Evolutionary conservation across 1,140 invertebrate genomes (phyloP), one percentile per base, ranked within the genome.

Genomic region (Aphidius gifuensis): DNA sequence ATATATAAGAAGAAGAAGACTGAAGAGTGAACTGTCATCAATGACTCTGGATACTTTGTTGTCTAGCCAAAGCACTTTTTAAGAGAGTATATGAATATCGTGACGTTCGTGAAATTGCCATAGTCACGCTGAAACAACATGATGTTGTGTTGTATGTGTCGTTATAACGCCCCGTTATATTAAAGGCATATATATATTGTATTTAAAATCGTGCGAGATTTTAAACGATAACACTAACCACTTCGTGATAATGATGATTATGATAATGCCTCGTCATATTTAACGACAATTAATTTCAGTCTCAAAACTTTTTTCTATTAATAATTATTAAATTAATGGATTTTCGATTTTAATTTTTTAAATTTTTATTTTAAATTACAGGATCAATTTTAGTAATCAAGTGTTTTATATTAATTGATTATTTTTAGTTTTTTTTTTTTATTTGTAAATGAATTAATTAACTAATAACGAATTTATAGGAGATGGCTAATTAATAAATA

Each of bases 151-250:
- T 5, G 6, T 44, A 11, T 44, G 43, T 8, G 9, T 38, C 51
- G 51, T 6, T 6, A 39, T 53, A 38, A 9, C 7, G 23, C 8
- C 32, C 51, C 51, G 51, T 53, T 53, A 11, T 38, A 40, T 8
- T 53, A 53, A 39, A 40, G 1, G 1, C 51, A 9, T 11, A 38
- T 53, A 53, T n/a, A 53, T 39, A 39, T 6, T 38, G 51, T 6
- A 39, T 23, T 9, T 23, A 9, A 53, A 53, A 53, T 42, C 51
- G 51, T 53, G 51, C 51, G 39, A 53, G 51, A 53, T 53, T 3
- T 53, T 9, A 9, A n/a, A 40, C 32, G 51, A 53, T 53, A 53
- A 40, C 51, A 53, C 51, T 53, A 53, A 53, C 51, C 51, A 53
- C 32, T 53, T 53, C 51, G 9, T 39, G 51, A 53, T 53, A 53